A percentile compares a stretch with the other conserved stretches of the same genome.
Evolutionary conservation across 2,888 invertebrate species (phyloP).

Genomic region (Linnaemya vulpina): DNA sequence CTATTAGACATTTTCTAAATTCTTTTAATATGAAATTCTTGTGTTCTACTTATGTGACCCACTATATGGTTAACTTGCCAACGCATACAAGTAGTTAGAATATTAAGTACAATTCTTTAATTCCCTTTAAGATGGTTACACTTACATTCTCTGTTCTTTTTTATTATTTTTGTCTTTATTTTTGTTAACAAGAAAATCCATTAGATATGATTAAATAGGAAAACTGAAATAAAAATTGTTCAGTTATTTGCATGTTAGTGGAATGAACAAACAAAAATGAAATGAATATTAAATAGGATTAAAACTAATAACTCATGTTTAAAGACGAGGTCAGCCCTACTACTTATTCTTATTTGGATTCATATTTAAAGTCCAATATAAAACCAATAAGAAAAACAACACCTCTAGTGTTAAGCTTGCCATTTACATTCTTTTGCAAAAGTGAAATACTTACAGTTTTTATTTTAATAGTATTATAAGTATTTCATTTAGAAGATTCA

Average conservation of each 20-base stretch:
- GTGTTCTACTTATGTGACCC: conserved; percentile 41
- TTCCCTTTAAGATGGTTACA: conserved; percentile 47
- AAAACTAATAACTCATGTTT: conserved; percentile 68
- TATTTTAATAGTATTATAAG: neutral
- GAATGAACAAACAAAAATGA: conserved; percentile 40
- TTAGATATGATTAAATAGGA: conserved; percentile 65
- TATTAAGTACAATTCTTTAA: conserved; percentile 69
- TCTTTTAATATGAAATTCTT: neutral
- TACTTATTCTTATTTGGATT: conserved; percentile 1
- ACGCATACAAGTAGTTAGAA: conserved; percentile 43
- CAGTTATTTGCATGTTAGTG: conserved; percentile 18
- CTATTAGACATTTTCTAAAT: neutral
- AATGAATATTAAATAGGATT: conserved; percentile 68
- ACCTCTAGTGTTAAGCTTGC: conserved; percentile 36
- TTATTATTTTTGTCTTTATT: conserved; percentile 22
- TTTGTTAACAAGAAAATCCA: conserved; percentile 67
- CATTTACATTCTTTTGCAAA: conserved; percentile 20
- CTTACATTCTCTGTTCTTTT: conserved; percentile 8
- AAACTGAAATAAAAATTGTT: conserved; percentile 15
- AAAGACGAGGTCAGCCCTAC: conserved; percentile 68
- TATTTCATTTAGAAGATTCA: too few species aligned
- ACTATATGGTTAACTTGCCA: conserved; percentile 46
- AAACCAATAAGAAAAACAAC: conserved; percentile 52
- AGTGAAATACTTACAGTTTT: conserved; percentile 6
- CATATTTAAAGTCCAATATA: too few species aligned